These are phyloP conservation scores for Chaetorhynchus papuensis DNA, from an alignment of 2,113 vertebrate genomes.

Conservation along the genomic window DNA sequence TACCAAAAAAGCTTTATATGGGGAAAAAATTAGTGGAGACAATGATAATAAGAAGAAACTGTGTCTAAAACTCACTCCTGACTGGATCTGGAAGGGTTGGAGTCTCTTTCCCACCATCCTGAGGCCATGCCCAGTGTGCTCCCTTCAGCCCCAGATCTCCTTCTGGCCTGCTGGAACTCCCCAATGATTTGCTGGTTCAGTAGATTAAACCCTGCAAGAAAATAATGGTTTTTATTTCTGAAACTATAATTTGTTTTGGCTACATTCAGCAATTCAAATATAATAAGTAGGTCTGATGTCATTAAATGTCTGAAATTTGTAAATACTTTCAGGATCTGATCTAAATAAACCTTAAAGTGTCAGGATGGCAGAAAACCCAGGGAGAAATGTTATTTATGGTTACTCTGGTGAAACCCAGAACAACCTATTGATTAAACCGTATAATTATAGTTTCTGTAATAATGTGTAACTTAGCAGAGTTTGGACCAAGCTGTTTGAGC, in stretches of 20 bases:
- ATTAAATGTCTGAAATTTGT: neutral
- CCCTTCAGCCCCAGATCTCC: neutral
- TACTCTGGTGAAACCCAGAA: neutral
- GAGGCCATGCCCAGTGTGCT: neutral
- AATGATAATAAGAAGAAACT: neutral
- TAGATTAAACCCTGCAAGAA: neutral
- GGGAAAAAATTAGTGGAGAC: neutral
- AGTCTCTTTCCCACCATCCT: neutral
- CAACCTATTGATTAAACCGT: neutral
- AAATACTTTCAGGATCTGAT: neutral
- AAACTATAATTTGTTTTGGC: neutral
- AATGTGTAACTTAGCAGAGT: neutral
- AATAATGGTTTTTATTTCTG: neutral
- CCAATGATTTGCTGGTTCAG: neutral
- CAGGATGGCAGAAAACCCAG: neutral
- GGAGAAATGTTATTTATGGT: neutral
- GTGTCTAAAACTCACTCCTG: neutral
- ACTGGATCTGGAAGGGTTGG: neutral
- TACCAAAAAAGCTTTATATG: neutral
- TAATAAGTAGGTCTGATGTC: neutral
- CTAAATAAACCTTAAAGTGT: neutral
- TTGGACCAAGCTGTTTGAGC: neutral
- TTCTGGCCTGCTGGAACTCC: neutral
- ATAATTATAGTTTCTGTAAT: neutral
- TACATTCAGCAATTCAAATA: neutral